phyloP scores from a whole-genome alignment of 2,888 invertebrate genomes.

The Hymenopus coronatus region DNA sequence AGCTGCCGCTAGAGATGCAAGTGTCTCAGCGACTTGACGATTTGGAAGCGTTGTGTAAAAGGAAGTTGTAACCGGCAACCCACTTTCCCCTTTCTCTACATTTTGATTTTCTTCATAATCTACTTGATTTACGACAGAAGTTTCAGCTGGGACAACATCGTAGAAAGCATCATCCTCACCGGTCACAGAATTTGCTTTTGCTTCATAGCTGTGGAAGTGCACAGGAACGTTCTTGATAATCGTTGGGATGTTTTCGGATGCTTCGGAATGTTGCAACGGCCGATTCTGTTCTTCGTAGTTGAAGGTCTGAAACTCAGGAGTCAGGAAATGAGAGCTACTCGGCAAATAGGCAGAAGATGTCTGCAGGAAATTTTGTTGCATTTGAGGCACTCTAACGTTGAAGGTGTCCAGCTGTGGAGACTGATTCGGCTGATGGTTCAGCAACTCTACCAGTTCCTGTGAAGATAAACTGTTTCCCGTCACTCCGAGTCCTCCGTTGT shows the following conservation, averaged over 20 bases:
- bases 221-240: conserved; percentile 1
- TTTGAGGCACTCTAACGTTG: conserved; percentile 49
- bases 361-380: conserved; percentile 43
- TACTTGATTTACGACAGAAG: background rate
- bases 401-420: conserved; percentile 45
- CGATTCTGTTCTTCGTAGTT: conserved; percentile 46
- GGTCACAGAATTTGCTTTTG: background rate
- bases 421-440: conserved; percentile 17
- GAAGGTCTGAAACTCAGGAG: conserved; percentile 48
- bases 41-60: conserved; percentile 61
- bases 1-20: conserved; percentile 58
- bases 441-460: conserved; percentile 28
- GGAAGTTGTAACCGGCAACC: background rate
- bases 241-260: conserved; percentile 6
- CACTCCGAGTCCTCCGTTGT: background rate
- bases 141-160: background rate
- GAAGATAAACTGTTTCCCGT: conserved; percentile 14
- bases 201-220: background rate
- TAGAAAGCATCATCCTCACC: background rate
- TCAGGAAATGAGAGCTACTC: conserved; percentile 25
- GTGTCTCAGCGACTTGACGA: conserved; percentile 59
- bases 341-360: conserved; percentile 41
- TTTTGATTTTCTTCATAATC: conserved; percentile 4
- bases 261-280: background rate
- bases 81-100: background rate